These are phyloP conservation scores for Paraplagusia blochii DNA, from an alignment of 2,113 vertebrate species.

Conservation along the genomic window DNA sequence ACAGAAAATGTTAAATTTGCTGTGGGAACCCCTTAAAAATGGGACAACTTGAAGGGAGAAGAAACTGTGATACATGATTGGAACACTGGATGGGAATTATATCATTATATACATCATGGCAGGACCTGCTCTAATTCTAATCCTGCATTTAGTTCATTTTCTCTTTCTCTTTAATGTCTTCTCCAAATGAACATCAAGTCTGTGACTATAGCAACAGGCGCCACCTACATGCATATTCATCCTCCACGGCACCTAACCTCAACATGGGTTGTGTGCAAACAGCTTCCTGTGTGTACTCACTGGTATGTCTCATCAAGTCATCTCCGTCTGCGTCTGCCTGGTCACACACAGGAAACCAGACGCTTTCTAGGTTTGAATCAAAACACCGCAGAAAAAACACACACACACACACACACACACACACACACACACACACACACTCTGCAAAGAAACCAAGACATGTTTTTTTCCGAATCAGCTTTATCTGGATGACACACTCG, in stretches of 20 bases:
- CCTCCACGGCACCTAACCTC: conserved; percentile 18
- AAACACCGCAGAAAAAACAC: conserved; percentile 10
- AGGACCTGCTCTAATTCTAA: too few species aligned
- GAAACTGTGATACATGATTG: too few species aligned
- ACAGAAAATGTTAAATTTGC: too few species aligned
- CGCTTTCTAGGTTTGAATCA: conserved; percentile 45
- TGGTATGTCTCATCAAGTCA: conserved; percentile 23
- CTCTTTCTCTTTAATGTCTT: too few species aligned
- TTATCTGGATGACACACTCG: conserved; percentile 8
- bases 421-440: too few species aligned
- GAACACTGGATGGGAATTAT: too few species aligned
- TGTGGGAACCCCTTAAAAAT: too few species aligned
- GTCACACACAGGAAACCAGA: conserved; percentile 53
- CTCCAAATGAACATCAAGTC: background rate
- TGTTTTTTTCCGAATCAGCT: conserved; percentile 26
- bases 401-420: too few species aligned
- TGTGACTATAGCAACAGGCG: conserved; percentile 12
- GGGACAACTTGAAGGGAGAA: too few species aligned
- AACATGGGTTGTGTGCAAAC: conserved; percentile 28
- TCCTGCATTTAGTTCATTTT: too few species aligned
- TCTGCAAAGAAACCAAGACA: conserved; percentile 20
- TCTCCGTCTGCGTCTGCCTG: conserved; percentile 18
- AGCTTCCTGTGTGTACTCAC: conserved; percentile 36
- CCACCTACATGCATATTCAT: conserved; percentile 18
- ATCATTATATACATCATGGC: too few species aligned